A percentile compares a stretch with the other conserved stretches of the same genome.
Evolutionary conservation across 1,140 invertebrate genomes (phyloP).

Genomic region (Nebria ingens): DNA sequence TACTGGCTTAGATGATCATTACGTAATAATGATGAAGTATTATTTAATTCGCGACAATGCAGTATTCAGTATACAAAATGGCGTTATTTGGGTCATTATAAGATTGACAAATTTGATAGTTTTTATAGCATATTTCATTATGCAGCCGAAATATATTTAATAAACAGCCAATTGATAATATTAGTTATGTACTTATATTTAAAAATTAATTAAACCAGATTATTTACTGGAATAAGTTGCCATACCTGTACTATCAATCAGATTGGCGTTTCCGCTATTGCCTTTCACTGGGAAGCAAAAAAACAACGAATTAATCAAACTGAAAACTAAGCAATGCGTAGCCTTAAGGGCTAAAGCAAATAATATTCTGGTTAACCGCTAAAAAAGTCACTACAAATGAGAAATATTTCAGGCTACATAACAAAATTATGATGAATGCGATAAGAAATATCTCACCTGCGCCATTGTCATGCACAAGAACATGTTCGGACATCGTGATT

Average conservation of each 20-base stretch:
- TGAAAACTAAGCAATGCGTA: slow-evolving; percentile 4
- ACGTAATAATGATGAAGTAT: no score
- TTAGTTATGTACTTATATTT: neutral
- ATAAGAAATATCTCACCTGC: slow-evolving; percentile 44
- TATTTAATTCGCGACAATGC: no score
- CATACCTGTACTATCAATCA: slow-evolving; percentile 38
- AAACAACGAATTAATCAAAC: slow-evolving; percentile 8
- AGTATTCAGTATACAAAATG: no score
- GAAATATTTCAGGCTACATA: slow-evolving; percentile 6
- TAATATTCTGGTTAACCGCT: neutral
- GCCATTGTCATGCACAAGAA: slow-evolving; percentile 58
- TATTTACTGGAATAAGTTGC: slow-evolving; percentile 17
- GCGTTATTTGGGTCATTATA: no score
- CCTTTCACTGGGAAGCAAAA: slow-evolving; percentile 24
- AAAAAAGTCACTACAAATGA: slow-evolving; percentile 6
- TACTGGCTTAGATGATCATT: no score
- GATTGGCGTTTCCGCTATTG: slow-evolving; percentile 24
- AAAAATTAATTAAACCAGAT: slow-evolving; percentile 3
- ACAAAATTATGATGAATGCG: neutral
- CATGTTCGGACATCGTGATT: slow-evolving; percentile 65
- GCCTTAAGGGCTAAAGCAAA: slow-evolving; percentile 1
- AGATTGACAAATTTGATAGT: no score
- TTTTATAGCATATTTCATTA: no score
- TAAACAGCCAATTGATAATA: neutral
- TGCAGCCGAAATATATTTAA: neutral